Conservation (phyloP, 2,888 invertebrate species). For the Neelides folsomi region DNA sequence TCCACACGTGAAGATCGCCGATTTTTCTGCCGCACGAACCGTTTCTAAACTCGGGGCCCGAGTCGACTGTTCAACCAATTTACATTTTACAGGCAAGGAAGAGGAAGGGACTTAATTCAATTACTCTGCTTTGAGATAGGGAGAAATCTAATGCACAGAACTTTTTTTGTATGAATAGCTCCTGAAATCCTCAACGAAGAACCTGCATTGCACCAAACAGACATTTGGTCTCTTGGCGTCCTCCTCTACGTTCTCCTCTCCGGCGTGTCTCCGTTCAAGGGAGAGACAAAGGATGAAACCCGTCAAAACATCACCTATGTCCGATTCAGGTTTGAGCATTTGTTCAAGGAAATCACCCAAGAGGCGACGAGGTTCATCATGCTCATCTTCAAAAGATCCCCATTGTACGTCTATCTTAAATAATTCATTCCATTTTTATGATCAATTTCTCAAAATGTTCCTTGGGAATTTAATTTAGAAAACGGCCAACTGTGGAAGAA, state of each 20-base stretch:
- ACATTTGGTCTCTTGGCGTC: slow-evolving; percentile 92
- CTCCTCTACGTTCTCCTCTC: slow-evolving; percentile 82
- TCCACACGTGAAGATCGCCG: slow-evolving; percentile 70
- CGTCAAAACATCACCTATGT: slow-evolving; percentile 83
- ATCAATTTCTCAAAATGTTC: slow-evolving; percentile 2
- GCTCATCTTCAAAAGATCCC: slow-evolving; percentile 85
- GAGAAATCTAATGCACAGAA: background rate
- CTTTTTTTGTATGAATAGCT: slow-evolving; percentile 42
- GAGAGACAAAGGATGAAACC: slow-evolving; percentile 66
- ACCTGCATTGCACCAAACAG: slow-evolving; percentile 74
- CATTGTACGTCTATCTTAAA: slow-evolving; percentile 50
- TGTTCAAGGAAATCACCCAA: slow-evolving; percentile 87
- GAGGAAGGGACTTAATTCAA: slow-evolving; percentile 25
- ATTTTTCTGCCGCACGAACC: slow-evolving; percentile 74
- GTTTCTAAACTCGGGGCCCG: slow-evolving; percentile 60
- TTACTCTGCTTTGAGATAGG: background rate
- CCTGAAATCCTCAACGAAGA: slow-evolving; percentile 82
- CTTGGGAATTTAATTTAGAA: slow-evolving; percentile 44
- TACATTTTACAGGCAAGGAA: slow-evolving; percentile 18
- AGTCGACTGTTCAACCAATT: slow-evolving; percentile 4
- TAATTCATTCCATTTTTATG: background rate
- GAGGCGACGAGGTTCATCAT: slow-evolving; percentile 87
- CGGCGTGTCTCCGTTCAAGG: slow-evolving; percentile 81
- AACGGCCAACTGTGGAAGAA: slow-evolving; percentile 86
- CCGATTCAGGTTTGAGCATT: slow-evolving; percentile 80